Evolutionary conservation across 2,888 invertebrate species (phyloP).

Genomic region (Meloe dianella): DNA sequence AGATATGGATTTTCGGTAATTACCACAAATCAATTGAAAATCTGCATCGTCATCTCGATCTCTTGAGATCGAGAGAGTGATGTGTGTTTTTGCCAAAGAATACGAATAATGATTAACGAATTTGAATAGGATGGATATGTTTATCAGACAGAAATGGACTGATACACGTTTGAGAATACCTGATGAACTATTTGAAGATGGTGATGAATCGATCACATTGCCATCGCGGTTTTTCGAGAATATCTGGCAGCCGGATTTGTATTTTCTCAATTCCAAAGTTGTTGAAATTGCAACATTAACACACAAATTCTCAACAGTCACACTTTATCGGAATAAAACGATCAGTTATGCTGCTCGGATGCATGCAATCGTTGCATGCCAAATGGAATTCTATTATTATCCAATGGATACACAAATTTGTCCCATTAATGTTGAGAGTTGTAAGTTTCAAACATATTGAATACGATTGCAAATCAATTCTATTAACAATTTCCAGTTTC

Average conservation of each 20-base stretch:
- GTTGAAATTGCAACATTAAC: conserved; percentile 83
- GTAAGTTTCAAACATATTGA: conserved; percentile 64
- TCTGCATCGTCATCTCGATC: not conserved
- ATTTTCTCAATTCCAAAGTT: conserved; percentile 84
- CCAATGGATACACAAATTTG: conserved; percentile 88
- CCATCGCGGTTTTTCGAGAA: conserved; percentile 83
- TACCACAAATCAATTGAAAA: not conserved
- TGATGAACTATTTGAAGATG: conserved; percentile 79
- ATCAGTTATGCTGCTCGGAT: conserved; percentile 80
- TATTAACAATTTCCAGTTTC: conserved; percentile 66
- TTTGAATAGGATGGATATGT: conserved; percentile 80
- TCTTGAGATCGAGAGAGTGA: not conserved
- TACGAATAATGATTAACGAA: not conserved
- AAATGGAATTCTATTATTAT: conserved; percentile 86
- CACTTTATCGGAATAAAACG: conserved; percentile 79
- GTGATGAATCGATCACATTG: conserved; percentile 79
- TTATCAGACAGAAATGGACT: conserved; percentile 80
- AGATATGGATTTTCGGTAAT: conserved; percentile 87
- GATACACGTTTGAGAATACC: conserved; percentile 79
- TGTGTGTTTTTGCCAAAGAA: too few relatives aligned
- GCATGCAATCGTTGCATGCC: conserved; percentile 85
- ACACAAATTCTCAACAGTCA: conserved; percentile 82
- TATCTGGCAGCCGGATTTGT: conserved; percentile 88
- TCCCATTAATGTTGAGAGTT: conserved; percentile 83
- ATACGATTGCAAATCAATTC: not conserved